These are phyloP conservation scores for Sebastes hopkinsi DNA, from an alignment of 2,797 vertebrate species.

Conservation along the genomic window DNA sequence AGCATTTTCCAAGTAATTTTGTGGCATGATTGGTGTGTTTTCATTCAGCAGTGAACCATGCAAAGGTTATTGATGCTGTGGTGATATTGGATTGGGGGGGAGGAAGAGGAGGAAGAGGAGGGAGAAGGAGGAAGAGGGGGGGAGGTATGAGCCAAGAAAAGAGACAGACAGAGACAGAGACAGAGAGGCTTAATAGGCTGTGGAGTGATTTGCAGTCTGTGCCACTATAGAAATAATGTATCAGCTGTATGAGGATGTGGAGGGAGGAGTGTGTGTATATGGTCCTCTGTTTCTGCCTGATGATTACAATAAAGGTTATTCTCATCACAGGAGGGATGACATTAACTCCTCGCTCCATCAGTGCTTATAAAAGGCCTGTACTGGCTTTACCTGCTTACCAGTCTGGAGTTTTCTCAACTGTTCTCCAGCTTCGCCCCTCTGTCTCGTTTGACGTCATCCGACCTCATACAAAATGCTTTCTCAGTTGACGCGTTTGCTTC, in stretches of 20 bases:
- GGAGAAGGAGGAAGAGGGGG: not conserved
- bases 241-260: slow-evolving; percentile 42
- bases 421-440: slow-evolving; percentile 22
- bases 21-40: slow-evolving; percentile 35
- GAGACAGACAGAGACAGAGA: slow-evolving; percentile 45
- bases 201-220: slow-evolving; percentile 60
- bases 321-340: slow-evolving; percentile 63
- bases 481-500: slow-evolving; percentile 49
- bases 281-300: slow-evolving; percentile 43
- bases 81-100: slow-evolving; percentile 43
- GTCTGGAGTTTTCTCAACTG: slow-evolving; percentile 43
- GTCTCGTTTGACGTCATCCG: slow-evolving; percentile 67
- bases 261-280: slow-evolving; percentile 6
- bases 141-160: slow-evolving; percentile 24
- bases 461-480: slow-evolving; percentile 50
- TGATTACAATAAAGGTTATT: slow-evolving; percentile 66
- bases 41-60: slow-evolving; percentile 44
- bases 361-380: slow-evolving; percentile 19
- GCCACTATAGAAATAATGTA: slow-evolving; percentile 52
- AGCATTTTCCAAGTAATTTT: slow-evolving; percentile 26
- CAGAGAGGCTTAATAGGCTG: slow-evolving; percentile 43
- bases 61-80: slow-evolving; percentile 63
- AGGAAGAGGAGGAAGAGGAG: not conserved
- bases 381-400: slow-evolving; percentile 44
- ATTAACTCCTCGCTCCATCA: slow-evolving; percentile 48